Conservation (phyloP, 2,113 vertebrate species). For the Balaeniceps rex region DNA sequence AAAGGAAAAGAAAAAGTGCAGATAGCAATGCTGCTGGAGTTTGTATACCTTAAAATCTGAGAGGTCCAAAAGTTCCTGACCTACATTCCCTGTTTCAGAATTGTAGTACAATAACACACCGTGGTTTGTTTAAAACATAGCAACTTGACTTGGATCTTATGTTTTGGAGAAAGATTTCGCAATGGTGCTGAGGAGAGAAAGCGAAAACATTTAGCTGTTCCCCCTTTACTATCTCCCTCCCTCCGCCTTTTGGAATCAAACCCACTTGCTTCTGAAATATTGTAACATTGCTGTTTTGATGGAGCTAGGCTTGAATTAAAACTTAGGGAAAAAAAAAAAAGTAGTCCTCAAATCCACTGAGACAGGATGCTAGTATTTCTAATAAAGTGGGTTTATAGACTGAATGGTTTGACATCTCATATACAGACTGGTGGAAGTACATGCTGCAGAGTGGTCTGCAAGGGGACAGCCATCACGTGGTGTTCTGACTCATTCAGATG, state of each 20-base stretch:
- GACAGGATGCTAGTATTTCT: conserved; percentile 39
- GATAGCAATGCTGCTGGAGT: neutral
- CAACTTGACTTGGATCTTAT: conserved; percentile 26
- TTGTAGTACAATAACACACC: neutral
- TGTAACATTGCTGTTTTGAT: neutral
- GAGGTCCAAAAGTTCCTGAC: conserved; percentile 17
- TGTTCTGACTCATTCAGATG: conserved; percentile 1
- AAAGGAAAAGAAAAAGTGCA: neutral
- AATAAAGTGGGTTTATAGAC: neutral
- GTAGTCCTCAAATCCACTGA: neutral
- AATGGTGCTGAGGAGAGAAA: conserved; percentile 24
- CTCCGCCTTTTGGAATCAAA: conserved; percentile 35
- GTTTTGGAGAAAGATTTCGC: conserved; percentile 46
- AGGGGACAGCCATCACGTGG: neutral
- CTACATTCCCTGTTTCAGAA: conserved; percentile 11
- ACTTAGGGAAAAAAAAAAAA: neutral
- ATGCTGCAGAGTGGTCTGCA: neutral
- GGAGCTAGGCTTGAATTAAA: conserved; percentile 26
- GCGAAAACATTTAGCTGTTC: conserved; percentile 8
- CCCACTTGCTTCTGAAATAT: neutral
- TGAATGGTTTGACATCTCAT: conserved; percentile 22
- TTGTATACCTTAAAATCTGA: conserved; percentile 35
- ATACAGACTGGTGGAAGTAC: neutral
- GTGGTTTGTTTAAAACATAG: conserved; percentile 43
- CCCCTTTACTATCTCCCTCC: neutral